A percentile compares a stretch with the other conserved stretches of the same genome.
Conservation (phyloP, 2,888 invertebrate genomes). For the Notodonta dromedarius region DNA sequence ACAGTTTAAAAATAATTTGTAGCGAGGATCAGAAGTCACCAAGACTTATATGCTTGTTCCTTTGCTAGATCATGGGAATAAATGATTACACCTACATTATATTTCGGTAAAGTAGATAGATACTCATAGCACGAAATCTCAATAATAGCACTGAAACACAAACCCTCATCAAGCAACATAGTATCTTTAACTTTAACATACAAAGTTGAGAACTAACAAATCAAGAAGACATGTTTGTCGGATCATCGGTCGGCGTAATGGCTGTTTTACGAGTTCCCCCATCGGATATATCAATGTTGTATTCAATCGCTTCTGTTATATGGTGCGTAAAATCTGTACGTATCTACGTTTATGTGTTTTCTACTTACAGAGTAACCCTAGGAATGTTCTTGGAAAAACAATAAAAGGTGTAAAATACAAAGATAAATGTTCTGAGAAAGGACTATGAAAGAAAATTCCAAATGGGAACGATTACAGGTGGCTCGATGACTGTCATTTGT, state of each 20-base stretch:
- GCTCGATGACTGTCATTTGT: no score
- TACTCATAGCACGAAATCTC: background rate
- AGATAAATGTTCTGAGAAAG: background rate
- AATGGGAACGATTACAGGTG: no score
- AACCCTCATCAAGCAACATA: background rate
- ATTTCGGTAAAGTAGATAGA: no score
- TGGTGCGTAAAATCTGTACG: constrained; percentile 47
- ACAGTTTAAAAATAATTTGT: no score
- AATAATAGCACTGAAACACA: background rate
- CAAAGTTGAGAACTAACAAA: constrained; percentile 21
- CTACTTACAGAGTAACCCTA: background rate
- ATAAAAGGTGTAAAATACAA: constrained; percentile 1
- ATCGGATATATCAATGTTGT: constrained; percentile 50
- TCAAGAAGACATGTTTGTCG: constrained; percentile 36
- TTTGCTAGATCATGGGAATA: no score
- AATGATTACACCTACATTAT: no score
- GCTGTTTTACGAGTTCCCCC: constrained; percentile 45
- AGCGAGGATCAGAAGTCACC: no score
- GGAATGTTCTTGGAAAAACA: background rate
- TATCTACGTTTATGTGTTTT: constrained; percentile 15
- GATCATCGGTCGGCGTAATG: constrained; percentile 45
- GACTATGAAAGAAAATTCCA: no score
- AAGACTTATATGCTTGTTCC: no score
- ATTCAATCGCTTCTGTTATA: constrained; percentile 47
- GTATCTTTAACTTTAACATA: background rate